phyloP scores from a whole-genome alignment of 2,888 invertebrate species.

The Apoda limacodes region DNA sequence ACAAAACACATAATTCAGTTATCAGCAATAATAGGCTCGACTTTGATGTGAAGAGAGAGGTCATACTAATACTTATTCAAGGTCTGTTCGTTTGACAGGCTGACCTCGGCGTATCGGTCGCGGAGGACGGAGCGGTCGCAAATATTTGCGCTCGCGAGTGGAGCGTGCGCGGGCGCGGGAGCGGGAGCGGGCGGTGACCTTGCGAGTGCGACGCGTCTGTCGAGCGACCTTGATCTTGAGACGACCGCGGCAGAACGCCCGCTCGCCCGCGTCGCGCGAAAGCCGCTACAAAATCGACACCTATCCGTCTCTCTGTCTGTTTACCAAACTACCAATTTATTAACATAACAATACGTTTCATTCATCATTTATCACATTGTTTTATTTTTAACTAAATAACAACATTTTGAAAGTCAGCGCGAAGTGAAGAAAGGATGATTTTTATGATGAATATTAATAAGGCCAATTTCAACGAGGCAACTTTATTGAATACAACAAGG shows the following conservation, averaged over 20 bases:
- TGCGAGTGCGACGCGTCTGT: constrained; percentile 52
- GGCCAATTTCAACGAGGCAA: too few relatives aligned
- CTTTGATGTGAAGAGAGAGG: constrained; percentile 53
- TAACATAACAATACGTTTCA: too few relatives aligned
- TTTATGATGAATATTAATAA: too few relatives aligned
- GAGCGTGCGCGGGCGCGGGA: constrained; percentile 19
- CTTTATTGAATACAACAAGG: too few relatives aligned
- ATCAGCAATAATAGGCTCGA: not conserved
- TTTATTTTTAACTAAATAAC: too few relatives aligned
- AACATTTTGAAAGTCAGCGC: too few relatives aligned
- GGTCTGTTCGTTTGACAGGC: constrained; percentile 57
- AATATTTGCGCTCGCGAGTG: constrained; percentile 55
- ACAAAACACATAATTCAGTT: too few relatives aligned
- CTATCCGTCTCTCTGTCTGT: too few relatives aligned
- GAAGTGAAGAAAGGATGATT: too few relatives aligned
- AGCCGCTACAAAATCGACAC: constrained; percentile 1
- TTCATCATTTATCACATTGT: too few relatives aligned
- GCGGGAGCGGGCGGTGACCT: constrained; percentile 24
- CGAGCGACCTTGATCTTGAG: constrained; percentile 67
- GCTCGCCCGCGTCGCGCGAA: constrained; percentile 19
- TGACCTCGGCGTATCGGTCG: constrained; percentile 69
- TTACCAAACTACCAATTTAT: too few relatives aligned
- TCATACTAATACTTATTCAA: constrained; percentile 61
- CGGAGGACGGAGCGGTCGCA: constrained; percentile 66
- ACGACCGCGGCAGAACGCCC: constrained; percentile 48